A percentile compares a stretch with the other conserved stretches of the same genome.
These are phyloP conservation scores for Hofmannophila pseudospretella DNA, from an alignment of 2,888 invertebrate genomes.

Conservation along the genomic window DNA sequence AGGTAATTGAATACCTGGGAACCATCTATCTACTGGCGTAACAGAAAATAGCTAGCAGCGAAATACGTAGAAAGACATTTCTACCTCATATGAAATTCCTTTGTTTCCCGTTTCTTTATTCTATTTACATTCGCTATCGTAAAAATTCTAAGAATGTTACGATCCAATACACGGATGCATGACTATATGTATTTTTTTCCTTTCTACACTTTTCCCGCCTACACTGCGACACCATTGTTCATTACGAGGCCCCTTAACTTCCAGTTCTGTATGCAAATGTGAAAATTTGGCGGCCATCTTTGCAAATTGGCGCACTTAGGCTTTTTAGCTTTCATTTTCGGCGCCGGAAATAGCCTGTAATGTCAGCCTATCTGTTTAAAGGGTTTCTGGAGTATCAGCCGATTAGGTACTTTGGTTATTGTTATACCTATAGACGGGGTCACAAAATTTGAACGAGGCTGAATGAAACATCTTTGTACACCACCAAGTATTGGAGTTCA, in stretches of 20 bases:
- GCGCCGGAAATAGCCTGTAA: constrained; percentile 15
- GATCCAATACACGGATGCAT: background rate
- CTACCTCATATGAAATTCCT: background rate
- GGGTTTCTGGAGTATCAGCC: background rate
- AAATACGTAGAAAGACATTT: background rate
- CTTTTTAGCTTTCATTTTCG: constrained; percentile 20
- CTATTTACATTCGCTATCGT: too few relatives aligned
- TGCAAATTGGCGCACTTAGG: constrained; percentile 25
- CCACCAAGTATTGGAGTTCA: too few relatives aligned
- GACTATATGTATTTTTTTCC: too few relatives aligned
- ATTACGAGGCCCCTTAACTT: constrained; percentile 19
- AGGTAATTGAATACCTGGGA: background rate
- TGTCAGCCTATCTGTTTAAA: constrained; percentile 8
- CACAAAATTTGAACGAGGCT: too few relatives aligned
- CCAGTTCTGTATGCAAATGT: constrained; percentile 35
- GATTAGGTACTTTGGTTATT: too few relatives aligned
- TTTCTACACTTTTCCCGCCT: constrained; percentile 4
- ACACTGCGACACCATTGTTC: constrained; percentile 11
- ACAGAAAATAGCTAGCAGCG: background rate
- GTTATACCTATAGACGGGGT: too few relatives aligned
- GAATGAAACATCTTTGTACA: too few relatives aligned
- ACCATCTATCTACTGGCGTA: background rate
- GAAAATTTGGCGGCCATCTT: constrained; percentile 25
- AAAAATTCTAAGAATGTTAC: background rate
- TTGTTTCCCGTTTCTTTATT: background rate